A percentile compares a stretch with the other conserved stretches of the same genome.
Conservation (phyloP, 2,113 vertebrate genomes). For the Mastomys natalensis region DNA sequence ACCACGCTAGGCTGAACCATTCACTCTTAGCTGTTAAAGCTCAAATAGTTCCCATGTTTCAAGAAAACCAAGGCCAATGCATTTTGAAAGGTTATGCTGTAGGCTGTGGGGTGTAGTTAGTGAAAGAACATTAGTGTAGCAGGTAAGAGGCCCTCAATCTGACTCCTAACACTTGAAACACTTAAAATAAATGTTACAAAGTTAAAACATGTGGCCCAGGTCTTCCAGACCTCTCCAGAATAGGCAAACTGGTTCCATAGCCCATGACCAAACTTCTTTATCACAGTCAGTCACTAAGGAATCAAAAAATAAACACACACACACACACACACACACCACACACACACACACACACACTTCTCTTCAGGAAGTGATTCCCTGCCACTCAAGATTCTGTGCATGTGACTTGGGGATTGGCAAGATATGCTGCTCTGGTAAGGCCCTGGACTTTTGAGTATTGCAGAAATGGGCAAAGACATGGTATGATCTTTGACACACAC, state of each 20-base stretch:
- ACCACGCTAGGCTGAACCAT: background rate
- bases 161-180: background rate
- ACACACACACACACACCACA: background rate
- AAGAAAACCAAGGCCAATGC: constrained; percentile 21
- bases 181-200: background rate
- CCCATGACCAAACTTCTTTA: background rate
- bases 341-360: rapidly evolving
- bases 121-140: background rate
- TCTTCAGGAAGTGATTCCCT: constrained; percentile 1
- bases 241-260: background rate
- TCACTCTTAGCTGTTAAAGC: background rate
- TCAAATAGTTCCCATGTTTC: background rate
- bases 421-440: background rate
- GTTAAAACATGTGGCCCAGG: background rate
- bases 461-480: background rate
- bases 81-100: background rate
- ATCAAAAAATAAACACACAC: background rate
- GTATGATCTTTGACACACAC: background rate
- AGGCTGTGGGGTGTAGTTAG: background rate
- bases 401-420: background rate
- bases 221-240: background rate
- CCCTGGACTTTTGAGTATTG: background rate
- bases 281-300: constrained; percentile 3
- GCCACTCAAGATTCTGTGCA: background rate
- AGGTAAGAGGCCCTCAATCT: background rate